Evolutionary conservation across 2,797 vertebrate genomes (phyloP).

Genomic region (Perodicticus potto): DNA sequence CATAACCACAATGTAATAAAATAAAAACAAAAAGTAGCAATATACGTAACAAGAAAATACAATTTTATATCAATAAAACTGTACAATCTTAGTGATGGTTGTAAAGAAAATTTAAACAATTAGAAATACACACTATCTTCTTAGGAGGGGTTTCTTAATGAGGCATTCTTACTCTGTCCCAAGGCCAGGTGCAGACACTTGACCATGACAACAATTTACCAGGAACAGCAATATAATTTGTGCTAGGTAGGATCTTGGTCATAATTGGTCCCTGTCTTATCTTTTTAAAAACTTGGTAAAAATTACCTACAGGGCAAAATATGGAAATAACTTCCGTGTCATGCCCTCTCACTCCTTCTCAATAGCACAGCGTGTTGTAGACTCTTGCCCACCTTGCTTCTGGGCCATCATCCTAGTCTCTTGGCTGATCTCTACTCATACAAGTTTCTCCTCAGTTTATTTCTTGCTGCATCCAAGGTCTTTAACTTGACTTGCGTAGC

Average conservation of each 20-base stretch:
- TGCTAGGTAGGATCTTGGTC: neutral
- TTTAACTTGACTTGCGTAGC: neutral
- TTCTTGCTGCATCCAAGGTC: neutral
- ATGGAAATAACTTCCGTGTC: neutral
- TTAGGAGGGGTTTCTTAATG: neutral
- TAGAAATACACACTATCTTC: neutral
- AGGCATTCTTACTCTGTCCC: neutral
- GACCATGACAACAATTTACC: neutral
- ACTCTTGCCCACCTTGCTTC: neutral
- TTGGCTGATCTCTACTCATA: neutral
- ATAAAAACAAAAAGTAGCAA: neutral
- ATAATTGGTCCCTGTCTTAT: neutral
- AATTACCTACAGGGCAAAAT: neutral
- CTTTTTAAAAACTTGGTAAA: neutral
- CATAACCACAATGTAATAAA: neutral
- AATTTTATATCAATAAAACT: neutral
- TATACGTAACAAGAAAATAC: neutral
- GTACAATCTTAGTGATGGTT: neutral
- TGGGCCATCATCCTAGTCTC: neutral
- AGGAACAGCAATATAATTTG: neutral
- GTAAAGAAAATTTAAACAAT: slow-evolving; percentile 1
- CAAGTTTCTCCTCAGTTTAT: neutral
- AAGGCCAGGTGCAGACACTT: neutral
- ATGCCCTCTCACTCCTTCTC: neutral
- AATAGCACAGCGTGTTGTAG: neutral